These are phyloP conservation scores for Pachyseris speciosa DNA, from an alignment of 64 coral and sea anemone species.

Conservation along the genomic window DNA sequence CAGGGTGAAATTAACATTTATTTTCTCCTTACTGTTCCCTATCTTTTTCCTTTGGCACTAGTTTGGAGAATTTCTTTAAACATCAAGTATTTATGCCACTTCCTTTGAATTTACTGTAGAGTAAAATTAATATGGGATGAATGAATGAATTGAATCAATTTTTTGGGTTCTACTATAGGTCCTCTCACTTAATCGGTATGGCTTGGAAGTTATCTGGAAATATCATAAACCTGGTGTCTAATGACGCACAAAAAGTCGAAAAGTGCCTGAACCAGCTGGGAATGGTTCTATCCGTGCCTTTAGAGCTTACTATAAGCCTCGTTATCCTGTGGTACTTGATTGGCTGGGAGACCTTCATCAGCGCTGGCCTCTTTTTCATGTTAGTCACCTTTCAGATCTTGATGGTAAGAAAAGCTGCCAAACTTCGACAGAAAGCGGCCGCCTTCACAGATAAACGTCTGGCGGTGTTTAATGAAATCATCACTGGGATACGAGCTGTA, in stretches of 20 bases:
- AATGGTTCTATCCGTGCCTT: background rate
- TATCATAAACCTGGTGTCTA: too few relatives aligned
- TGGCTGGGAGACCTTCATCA: slow-evolving; percentile 11
- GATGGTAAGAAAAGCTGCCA: slow-evolving; percentile 1
- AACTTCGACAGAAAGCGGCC: background rate
- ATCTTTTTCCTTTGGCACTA: too few relatives aligned
- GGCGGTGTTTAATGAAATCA: slow-evolving; percentile 5
- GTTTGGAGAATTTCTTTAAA: background rate
- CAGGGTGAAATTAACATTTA: too few relatives aligned
- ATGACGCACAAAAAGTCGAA: slow-evolving; percentile 23
- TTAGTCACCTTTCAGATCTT: slow-evolving; percentile 24
- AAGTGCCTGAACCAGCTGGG: background rate
- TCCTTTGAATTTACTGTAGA: too few relatives aligned
- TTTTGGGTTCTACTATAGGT: too few relatives aligned
- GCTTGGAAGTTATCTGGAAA: too few relatives aligned
- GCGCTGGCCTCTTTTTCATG: background rate
- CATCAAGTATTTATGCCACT: background rate
- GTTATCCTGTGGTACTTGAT: slow-evolving; percentile 32
- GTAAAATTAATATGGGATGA: too few relatives aligned
- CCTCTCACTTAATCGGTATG: too few relatives aligned
- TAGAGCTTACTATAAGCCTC: too few relatives aligned
- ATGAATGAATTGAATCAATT: background rate
- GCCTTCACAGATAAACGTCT: background rate
- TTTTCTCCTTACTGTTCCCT: too few relatives aligned
- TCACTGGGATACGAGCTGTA: slow-evolving; percentile 45